These are phyloP conservation scores for Enteromius viviparus DNA, from an alignment of 2,797 vertebrate genomes.

Conservation along the genomic window DNA sequence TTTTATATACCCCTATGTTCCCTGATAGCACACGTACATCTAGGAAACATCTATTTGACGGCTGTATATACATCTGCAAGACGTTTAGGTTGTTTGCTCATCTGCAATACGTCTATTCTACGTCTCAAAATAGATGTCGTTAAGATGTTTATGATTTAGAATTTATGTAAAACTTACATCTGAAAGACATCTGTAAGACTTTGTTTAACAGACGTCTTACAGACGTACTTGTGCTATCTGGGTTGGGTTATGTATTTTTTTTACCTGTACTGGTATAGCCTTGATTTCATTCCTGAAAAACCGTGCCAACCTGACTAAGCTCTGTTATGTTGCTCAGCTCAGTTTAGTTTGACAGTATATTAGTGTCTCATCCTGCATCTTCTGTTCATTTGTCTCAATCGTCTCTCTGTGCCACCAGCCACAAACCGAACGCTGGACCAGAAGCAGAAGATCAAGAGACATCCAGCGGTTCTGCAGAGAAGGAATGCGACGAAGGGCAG, in stretches of 20 bases:
- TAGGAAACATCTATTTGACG: too few relatives aligned
- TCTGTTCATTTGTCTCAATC: conserved; percentile 3
- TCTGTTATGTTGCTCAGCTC: not conserved
- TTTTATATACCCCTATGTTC: not conserved
- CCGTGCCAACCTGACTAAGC: not conserved
- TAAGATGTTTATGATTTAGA: too few relatives aligned
- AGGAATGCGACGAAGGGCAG: conserved; percentile 19
- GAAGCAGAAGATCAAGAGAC: conserved; percentile 9
- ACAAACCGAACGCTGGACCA: not conserved
- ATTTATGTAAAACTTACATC: too few relatives aligned
- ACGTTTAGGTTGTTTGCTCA: too few relatives aligned
- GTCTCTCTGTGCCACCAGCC: not conserved
- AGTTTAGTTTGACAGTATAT: not conserved
- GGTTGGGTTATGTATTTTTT: too few relatives aligned
- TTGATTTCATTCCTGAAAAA: not conserved
- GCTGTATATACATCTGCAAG: too few relatives aligned
- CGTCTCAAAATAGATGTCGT: too few relatives aligned
- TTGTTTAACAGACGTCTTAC: too few relatives aligned
- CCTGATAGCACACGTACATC: too few relatives aligned
- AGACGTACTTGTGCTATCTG: too few relatives aligned
- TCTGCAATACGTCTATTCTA: too few relatives aligned
- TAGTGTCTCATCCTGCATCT: not conserved
- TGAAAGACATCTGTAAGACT: too few relatives aligned
- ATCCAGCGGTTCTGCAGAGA: not conserved
- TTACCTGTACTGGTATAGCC: not conserved